Evolutionary conservation across 2,888 invertebrate genomes (phyloP), one percentile per base, ranked within the genome.

Genomic region (Chouioia cunea): DNA sequence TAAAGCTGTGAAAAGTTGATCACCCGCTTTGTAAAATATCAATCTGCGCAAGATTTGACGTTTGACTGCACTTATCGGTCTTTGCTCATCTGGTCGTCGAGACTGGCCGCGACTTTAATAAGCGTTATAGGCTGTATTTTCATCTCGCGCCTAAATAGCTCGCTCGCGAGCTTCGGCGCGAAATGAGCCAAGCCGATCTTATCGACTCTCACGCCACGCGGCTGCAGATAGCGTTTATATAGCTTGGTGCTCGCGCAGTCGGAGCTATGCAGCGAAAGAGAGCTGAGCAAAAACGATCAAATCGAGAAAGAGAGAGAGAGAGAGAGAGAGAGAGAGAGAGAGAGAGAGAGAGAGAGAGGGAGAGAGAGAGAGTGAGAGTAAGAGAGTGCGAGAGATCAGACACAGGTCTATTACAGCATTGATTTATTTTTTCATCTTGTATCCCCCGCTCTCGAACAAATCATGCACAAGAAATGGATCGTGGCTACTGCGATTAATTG

Each of bases 401-500:
- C n/a, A n/a, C n/a, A 70, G 36, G 50, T 4, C 6, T 27, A 27
- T 27, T 27, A 27, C 72, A 63, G 70, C 66, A 63, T 64, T 27
- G 27, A 27, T 27, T 27, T 27, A 27, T 6, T 27, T 27, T 27
- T 27, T 27, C 27, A 27, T 27, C 27, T 27, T 6, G 27, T 27
- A 27, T 4, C 6, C 6, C 27, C 3, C 4, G 27, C 6, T 3
- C 27, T 27, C 27, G 65, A 71, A 57, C 48, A 63, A 64, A 70
- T 62, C 58, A 54, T 48, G 23, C 36, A n/a, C 52, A 62, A 65
- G 67, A 70, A 67, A 65, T 67, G 71, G 72, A 73, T 65, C 54
- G 70, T 74, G 71, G 81, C 81, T 81, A 81, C 80, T 75, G 79
- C 27, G 47, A 62, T 76, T 75, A 76, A 79, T 80, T 78, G 79